Conservation (phyloP, 1,140 invertebrate genomes). For the Tetramorium parvispinum region DNA sequence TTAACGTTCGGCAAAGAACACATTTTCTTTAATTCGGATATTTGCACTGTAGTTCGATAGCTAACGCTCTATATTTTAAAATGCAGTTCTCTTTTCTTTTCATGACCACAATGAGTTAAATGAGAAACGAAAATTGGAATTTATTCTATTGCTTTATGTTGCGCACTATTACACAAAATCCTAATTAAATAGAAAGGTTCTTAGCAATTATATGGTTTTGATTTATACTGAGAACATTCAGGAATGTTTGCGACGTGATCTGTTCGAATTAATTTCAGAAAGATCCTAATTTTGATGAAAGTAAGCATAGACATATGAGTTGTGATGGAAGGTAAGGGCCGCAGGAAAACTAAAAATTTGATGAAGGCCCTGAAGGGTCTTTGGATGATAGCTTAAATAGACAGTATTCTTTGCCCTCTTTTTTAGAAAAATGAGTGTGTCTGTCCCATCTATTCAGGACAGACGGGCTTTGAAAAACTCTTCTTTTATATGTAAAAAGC, state of each 20-base stretch:
- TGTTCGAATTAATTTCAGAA: neutral
- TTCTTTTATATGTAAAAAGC: neutral
- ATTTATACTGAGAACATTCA: conserved; percentile 1
- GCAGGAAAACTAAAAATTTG: conserved; percentile 30
- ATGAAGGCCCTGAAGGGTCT: conserved; percentile 12
- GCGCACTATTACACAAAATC: no score
- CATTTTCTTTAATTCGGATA: neutral
- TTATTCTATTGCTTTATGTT: no score
- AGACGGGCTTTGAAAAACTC: neutral
- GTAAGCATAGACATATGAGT: neutral
- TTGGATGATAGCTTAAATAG: conserved; percentile 15
- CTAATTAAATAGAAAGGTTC: neutral
- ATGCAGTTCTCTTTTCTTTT: neutral
- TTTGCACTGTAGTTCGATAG: neutral
- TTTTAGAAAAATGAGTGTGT: neutral
- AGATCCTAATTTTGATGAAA: conserved; percentile 34
- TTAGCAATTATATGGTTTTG: neutral
- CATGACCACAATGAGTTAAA: no score
- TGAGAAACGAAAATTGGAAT: no score
- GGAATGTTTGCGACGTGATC: neutral
- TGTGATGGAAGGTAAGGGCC: neutral
- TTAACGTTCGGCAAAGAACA: neutral
- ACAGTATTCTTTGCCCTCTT: neutral
- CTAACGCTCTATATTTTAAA: neutral
- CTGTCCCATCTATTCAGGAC: neutral